Percentiles rank a stretch among this genome's conserved stretches.
These are phyloP conservation scores for Xanthorhoe spadicearia DNA, from an alignment of 2,888 invertebrate species.

Conservation along the genomic window DNA sequence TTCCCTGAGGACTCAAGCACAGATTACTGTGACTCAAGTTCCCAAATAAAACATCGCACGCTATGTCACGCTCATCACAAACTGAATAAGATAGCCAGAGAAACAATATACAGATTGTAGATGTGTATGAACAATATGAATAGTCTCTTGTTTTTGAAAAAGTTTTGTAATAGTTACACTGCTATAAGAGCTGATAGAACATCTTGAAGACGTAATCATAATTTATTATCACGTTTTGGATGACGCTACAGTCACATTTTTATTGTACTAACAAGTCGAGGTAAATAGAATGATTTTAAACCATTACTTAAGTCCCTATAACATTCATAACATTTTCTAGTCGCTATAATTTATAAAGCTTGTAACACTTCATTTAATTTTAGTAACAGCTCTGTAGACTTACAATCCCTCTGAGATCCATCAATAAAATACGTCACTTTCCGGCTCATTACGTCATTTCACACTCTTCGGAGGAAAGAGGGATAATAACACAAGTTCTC, in stretches of 20 bases:
- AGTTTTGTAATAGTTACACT: no score
- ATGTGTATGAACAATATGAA: slow-evolving; percentile 10
- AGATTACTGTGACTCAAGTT: neutral
- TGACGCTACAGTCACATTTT: no score
- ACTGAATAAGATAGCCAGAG: slow-evolving; percentile 12
- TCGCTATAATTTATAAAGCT: no score
- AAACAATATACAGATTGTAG: neutral
- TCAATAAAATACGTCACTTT: slow-evolving; percentile 62
- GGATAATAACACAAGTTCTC: slow-evolving; percentile 78
- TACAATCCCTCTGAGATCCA: slow-evolving; percentile 9
- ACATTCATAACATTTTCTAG: no score
- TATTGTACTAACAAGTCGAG: no score
- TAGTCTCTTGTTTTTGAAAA: no score
- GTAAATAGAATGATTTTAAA: no score
- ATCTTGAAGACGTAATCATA: no score
- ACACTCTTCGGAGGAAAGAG: slow-evolving; percentile 60
- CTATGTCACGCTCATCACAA: slow-evolving; percentile 18
- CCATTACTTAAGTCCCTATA: no score
- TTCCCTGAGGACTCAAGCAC: neutral
- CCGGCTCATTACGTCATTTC: slow-evolving; percentile 74
- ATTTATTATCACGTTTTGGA: no score
- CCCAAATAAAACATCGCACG: slow-evolving; percentile 11
- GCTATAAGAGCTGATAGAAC: no score
- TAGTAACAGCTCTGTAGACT: neutral
- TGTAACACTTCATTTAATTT: no score